Evolutionary conservation across 1,140 invertebrate species (phyloP).

Genomic region (Campoletis sonorensis): DNA sequence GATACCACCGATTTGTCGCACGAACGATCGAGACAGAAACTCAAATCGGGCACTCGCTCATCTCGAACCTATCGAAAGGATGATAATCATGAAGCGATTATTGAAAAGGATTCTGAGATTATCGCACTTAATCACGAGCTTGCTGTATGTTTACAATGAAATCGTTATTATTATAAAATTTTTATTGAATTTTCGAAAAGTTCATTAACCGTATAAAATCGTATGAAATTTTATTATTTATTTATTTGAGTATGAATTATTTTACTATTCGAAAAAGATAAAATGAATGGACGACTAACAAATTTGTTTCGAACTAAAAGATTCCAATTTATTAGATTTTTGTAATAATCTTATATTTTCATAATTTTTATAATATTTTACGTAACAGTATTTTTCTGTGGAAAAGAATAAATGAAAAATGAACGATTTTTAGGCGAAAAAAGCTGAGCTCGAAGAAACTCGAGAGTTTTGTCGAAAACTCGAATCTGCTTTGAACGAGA

Average conservation of each 20-base stretch:
- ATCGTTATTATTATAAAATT: background rate
- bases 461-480: slow-evolving; percentile 52
- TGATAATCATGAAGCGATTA: slow-evolving; percentile 55
- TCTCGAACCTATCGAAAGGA: slow-evolving; percentile 47
- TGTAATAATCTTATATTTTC: too few relatives aligned
- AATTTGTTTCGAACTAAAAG: too few relatives aligned
- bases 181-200: background rate
- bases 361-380: too few relatives aligned
- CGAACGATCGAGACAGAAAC: background rate
- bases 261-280: too few relatives aligned
- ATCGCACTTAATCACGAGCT: slow-evolving; percentile 64
- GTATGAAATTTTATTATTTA: too few relatives aligned
- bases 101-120: slow-evolving; percentile 65
- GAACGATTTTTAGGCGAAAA: slow-evolving; percentile 54
- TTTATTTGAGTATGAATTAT: too few relatives aligned
- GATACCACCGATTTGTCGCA: slow-evolving; percentile 20
- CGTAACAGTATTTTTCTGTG: too few relatives aligned
- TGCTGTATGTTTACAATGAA: slow-evolving; percentile 47
- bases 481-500: slow-evolving; percentile 49
- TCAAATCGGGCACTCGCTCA: background rate
- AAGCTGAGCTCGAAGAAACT: slow-evolving; percentile 61
- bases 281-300: background rate
- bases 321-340: too few relatives aligned
- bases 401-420: background rate
- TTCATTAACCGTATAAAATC: background rate